phyloP scores from a whole-genome alignment of 2,113 vertebrate species.

The Martes martes region DNA sequence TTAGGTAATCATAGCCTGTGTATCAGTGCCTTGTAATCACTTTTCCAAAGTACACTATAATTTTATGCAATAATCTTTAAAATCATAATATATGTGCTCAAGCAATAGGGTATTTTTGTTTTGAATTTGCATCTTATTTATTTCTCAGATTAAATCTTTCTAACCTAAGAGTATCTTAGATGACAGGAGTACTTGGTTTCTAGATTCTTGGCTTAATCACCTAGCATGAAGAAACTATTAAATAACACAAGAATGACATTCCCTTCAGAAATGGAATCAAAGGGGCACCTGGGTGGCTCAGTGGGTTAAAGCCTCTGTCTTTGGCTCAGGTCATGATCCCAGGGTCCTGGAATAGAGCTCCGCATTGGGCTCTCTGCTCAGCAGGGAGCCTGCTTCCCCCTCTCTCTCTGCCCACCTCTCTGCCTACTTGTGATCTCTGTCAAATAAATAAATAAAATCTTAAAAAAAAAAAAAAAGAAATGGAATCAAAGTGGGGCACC shows the following conservation, averaged over 20 bases:
- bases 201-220: background rate
- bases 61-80: background rate
- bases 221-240: slow-evolving; percentile 6
- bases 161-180: background rate
- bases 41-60: background rate
- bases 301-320: no score
- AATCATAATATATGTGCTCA: background rate
- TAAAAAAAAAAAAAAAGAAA: slow-evolving; percentile 20
- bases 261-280: slow-evolving; percentile 55
- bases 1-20: background rate
- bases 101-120: background rate
- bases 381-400: no score
- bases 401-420: no score
- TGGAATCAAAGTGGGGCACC: background rate
- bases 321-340: no score
- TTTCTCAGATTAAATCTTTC: background rate
- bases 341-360: no score
- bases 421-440: no score
- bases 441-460: no score
- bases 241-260: slow-evolving; percentile 36
- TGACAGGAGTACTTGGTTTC: background rate
- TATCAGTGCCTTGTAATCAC: background rate
- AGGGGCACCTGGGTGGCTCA: background rate
- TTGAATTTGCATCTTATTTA: slow-evolving; percentile 2
- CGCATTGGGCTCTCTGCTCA: no score